Percentiles rank a stretch among this genome's conserved stretches.
Conservation (phyloP, 1,140 invertebrate genomes). For the Diachasmimorpha longicaudata region DNA sequence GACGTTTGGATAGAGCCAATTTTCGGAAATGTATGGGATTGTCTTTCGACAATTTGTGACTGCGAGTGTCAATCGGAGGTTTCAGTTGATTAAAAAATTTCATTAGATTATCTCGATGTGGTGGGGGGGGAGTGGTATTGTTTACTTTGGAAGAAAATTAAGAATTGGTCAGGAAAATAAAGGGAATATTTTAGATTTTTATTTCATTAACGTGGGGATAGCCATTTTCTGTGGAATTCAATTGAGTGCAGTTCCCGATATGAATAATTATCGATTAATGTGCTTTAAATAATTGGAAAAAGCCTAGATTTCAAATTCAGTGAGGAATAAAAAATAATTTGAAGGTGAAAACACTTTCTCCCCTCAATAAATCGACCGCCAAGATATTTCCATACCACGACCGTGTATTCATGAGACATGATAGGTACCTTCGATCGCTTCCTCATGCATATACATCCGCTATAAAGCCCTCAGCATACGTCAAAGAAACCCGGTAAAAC, state of each 20-base stretch:
- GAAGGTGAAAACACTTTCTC: neutral
- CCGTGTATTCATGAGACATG: neutral
- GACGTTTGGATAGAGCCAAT: constrained; percentile 1
- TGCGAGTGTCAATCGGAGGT: neutral
- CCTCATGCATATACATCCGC: neutral
- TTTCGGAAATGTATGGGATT: neutral
- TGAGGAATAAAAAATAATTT: no score
- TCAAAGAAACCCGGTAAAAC: neutral
- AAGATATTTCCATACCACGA: constrained; percentile 23
- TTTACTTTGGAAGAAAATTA: no score
- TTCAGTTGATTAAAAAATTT: neutral
- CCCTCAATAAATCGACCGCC: neutral
- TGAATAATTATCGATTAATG: no score
- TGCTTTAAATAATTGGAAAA: no score
- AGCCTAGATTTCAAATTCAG: no score
- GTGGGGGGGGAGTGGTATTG: no score
- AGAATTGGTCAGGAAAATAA: no score
- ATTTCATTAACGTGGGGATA: no score
- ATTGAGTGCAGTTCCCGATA: no score
- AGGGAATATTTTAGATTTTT: no score
- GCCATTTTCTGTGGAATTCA: no score
- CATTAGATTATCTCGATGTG: neutral
- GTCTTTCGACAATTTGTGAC: neutral
- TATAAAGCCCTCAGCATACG: neutral
- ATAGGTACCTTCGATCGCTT: constrained; percentile 16